Evolutionary conservation across 2,888 invertebrate species (phyloP).

Genomic region (Rhyacophila evoluta): DNA sequence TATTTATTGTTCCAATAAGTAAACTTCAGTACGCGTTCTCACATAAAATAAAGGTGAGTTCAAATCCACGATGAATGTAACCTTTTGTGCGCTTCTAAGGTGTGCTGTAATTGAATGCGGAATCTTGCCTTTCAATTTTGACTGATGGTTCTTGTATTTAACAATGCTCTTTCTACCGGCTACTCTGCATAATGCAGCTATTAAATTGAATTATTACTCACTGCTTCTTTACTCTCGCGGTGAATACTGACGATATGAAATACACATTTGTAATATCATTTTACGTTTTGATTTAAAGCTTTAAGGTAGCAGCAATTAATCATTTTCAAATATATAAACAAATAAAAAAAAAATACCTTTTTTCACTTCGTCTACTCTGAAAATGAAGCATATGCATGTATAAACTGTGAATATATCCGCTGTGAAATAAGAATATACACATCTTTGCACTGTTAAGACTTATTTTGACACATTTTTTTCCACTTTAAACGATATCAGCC

Average conservation of each 20-base stretch:
- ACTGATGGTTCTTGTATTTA: neutral
- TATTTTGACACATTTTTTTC: too few species aligned
- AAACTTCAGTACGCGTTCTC: neutral
- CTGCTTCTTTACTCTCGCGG: neutral
- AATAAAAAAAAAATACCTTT: too few species aligned
- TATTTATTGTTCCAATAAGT: too few species aligned
- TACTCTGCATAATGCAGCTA: slow-evolving; percentile 11
- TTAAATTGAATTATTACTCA: neutral
- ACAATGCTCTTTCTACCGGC: neutral
- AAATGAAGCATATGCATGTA: too few species aligned
- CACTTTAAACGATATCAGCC: too few species aligned
- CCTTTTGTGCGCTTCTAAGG: neutral
- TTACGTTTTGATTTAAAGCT: neutral
- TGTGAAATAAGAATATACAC: too few species aligned
- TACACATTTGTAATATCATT: neutral
- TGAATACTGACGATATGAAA: neutral
- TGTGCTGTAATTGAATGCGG: slow-evolving; percentile 1
- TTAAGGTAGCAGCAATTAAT: too few species aligned
- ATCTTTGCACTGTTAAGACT: too few species aligned
- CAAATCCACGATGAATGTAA: neutral
- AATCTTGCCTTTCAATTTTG: slow-evolving; percentile 14
- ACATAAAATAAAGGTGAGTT: neutral
- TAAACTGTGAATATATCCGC: too few species aligned
- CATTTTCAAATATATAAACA: too few species aligned
- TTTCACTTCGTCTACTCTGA: too few species aligned